Conservation (phyloP, 2,888 invertebrate genomes). For the Carabus problematicus region DNA sequence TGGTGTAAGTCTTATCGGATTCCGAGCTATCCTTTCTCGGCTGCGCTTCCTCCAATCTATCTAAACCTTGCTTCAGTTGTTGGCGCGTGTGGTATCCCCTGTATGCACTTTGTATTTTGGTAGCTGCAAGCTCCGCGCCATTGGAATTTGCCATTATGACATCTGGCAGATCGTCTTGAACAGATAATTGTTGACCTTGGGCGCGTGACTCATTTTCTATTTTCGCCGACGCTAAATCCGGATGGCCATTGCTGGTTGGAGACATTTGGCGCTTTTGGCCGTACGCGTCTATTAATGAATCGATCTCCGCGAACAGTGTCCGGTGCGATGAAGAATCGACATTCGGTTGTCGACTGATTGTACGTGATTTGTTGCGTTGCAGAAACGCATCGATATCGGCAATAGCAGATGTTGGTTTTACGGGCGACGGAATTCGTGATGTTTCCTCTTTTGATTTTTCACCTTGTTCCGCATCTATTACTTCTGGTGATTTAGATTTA, state of each 20-base stretch:
- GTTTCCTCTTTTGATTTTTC: slow-evolving; percentile 10
- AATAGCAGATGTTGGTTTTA: slow-evolving; percentile 9
- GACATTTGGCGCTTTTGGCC: slow-evolving; percentile 30
- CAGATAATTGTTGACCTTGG: slow-evolving; percentile 21
- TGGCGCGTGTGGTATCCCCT: slow-evolving; percentile 42
- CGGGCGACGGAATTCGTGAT: neutral
- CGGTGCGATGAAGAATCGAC: slow-evolving; percentile 7
- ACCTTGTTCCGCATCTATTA: slow-evolving; percentile 23
- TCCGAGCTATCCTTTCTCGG: slow-evolving; percentile 21
- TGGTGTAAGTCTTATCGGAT: slow-evolving; percentile 25
- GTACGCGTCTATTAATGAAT: slow-evolving; percentile 31
- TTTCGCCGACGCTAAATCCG: slow-evolving; percentile 19
- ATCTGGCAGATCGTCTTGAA: slow-evolving; percentile 21
- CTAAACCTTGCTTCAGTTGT: neutral
- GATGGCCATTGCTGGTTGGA: slow-evolving; percentile 4
- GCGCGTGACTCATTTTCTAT: slow-evolving; percentile 19
- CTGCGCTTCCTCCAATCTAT: neutral
- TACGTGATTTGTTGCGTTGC: slow-evolving; percentile 15
- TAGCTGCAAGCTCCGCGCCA: slow-evolving; percentile 35
- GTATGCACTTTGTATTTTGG: slow-evolving; percentile 46
- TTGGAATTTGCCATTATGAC: slow-evolving; percentile 1
- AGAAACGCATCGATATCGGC: slow-evolving; percentile 39
- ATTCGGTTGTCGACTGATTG: slow-evolving; percentile 7
- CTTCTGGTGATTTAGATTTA: neutral
- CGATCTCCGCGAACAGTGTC: slow-evolving; percentile 34